phyloP scores from a whole-genome alignment of 2,113 vertebrate species.

The Progne subis region DNA sequence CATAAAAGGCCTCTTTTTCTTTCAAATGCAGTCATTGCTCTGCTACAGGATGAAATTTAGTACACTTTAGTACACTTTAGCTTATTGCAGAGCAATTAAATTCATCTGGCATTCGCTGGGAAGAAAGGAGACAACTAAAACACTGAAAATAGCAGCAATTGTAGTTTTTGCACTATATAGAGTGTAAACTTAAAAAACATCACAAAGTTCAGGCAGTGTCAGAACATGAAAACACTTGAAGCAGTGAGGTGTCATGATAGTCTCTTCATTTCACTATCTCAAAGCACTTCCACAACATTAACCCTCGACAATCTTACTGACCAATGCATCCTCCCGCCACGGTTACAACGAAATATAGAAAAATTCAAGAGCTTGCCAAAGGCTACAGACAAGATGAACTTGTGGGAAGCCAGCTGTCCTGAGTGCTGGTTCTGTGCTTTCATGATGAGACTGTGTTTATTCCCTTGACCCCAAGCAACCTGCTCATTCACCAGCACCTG shows the following conservation, averaged over 20 bases:
- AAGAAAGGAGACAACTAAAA: background rate
- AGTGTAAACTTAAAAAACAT: background rate
- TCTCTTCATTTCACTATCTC: background rate
- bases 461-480: background rate
- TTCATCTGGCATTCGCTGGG: background rate
- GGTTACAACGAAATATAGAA: fast-evolving
- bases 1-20: background rate
- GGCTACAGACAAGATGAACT: background rate
- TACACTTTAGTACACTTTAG: background rate
- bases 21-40: background rate
- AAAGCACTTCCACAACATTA: background rate
- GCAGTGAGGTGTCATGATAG: background rate
- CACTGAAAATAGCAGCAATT: background rate
- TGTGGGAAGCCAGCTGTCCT: background rate
- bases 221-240: background rate
- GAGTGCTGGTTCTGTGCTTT: background rate
- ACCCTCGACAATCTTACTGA: background rate
- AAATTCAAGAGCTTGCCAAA: background rate
- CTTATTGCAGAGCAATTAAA: background rate
- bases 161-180: background rate
- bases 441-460: background rate
- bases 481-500: background rate
- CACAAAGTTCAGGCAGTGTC: background rate
- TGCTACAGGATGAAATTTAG: background rate
- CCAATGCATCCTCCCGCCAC: background rate